Evolutionary conservation across 2,797 vertebrate genomes (phyloP).

Genomic region (Fistularia tabacaria): DNA sequence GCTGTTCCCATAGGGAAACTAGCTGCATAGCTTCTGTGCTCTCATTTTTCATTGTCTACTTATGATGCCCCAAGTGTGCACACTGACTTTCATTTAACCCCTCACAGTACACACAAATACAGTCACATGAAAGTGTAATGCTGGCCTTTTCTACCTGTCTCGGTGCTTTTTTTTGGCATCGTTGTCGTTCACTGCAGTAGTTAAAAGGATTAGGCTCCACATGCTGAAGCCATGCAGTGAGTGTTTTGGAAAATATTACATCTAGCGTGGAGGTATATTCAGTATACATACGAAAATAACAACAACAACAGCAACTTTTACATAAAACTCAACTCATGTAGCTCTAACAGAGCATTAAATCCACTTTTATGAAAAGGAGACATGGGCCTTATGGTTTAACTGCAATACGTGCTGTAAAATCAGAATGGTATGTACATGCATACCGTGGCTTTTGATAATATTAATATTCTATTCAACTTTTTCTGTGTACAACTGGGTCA

Average conservation of each 20-base stretch:
- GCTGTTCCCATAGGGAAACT: slow-evolving; percentile 68
- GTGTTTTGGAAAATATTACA: slow-evolving; percentile 10
- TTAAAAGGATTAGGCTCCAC: slow-evolving; percentile 20
- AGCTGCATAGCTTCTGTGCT: slow-evolving; percentile 59
- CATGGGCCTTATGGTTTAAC: too few relatives aligned
- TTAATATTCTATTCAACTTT: too few relatives aligned
- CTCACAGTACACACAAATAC: slow-evolving; percentile 47
- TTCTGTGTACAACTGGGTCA: too few relatives aligned
- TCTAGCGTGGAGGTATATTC: slow-evolving; percentile 2
- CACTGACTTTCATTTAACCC: slow-evolving; percentile 79
- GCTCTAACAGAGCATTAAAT: too few relatives aligned
- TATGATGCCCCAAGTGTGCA: slow-evolving; percentile 72
- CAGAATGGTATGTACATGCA: too few relatives aligned
- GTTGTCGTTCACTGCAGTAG: slow-evolving; percentile 25
- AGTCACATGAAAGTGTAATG: slow-evolving; percentile 38
- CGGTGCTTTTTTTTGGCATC: slow-evolving; percentile 12
- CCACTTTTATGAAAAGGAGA: too few relatives aligned
- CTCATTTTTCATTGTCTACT: slow-evolving; percentile 80
- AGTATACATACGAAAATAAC: not conserved
- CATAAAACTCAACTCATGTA: too few relatives aligned
- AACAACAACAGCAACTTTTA: too few relatives aligned
- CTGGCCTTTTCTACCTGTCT: slow-evolving; percentile 7
- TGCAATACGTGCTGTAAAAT: too few relatives aligned
- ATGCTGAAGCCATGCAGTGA: slow-evolving; percentile 19
- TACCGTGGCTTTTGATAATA: too few relatives aligned